Base-by-base conservation (phyloP, 2,797 vertebrate genomes). In the Ataeniobius toweri region DNA sequence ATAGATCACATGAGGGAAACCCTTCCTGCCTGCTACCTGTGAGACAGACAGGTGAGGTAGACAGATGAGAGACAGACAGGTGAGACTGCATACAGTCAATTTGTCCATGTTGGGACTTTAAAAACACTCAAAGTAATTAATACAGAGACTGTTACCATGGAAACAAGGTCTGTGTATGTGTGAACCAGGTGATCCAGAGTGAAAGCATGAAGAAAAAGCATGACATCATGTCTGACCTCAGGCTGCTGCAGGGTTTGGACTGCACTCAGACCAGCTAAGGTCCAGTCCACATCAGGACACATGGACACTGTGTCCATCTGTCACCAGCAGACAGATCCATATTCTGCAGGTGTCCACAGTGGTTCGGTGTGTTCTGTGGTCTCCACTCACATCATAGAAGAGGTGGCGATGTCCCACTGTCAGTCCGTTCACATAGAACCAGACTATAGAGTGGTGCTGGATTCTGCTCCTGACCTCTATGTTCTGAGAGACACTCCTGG, bases 1-100 rank as follows among this genome's bases (percentile, higher is more conserved):
- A 14, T 96, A 97, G 88, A 96, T 96, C 56, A 96, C 96, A 65
- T 95, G 96, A 14, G 96, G 95, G 85, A 96, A 96, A 0, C 95
- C 96, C 78, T 97, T 97, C 72, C 96, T 92, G 3, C 96, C 95
- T 0, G 96, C 95, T 13, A 96, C 96, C 96, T 96, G 79, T 28
- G 65, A 55, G 51, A 56, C 50, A 18, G 50, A 24, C 22, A 55
- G 75, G 70, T 51, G 70, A 63, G 59, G 46, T 10, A 12, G 56
- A 48, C 14, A 46, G 73, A 10, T 46, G 44, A 46, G 44, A 51
- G 16, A 71, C 16, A 74, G 53, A 46, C 6, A 46, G 44, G 44
- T 10, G 28, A 22, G 69, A 51, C 13, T 28, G 36, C 41, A 46
- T 20, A 36, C 18, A 2, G 6, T 36, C 36, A 36, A 4, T 4